phyloP scores from a whole-genome alignment of 2,113 vertebrate species.

The Aptenodytes forsteri region DNA sequence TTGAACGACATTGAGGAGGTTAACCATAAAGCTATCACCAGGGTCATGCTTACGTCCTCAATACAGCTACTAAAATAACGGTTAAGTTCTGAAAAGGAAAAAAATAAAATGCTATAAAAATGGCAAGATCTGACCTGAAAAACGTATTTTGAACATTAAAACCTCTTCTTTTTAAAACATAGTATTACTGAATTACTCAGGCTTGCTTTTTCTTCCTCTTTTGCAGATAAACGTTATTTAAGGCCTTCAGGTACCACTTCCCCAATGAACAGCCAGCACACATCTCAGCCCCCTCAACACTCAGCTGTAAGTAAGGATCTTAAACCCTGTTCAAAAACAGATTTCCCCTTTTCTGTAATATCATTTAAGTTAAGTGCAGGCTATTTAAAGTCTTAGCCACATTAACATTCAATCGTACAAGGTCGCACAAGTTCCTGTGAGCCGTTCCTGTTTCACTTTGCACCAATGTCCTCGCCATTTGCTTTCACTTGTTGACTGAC shows the following conservation, averaged over 20 bases:
- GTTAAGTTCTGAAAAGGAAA: neutral
- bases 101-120: neutral
- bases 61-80: neutral
- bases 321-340: neutral
- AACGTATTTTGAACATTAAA: neutral
- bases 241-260: neutral
- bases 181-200: neutral
- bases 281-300: neutral
- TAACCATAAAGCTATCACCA: neutral
- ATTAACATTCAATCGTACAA: neutral
- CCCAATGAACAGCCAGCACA: rapidly evolving
- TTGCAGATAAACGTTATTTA: conserved; percentile 68
- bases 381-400: neutral
- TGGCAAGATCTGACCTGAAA: neutral
- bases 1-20: neutral
- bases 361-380: neutral
- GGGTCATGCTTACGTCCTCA: neutral
- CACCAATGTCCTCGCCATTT: rapidly evolving
- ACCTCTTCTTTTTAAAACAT: neutral
- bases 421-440: neutral
- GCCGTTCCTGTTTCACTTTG: neutral
- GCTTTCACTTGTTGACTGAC: neutral
- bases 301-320: conserved; percentile 20
- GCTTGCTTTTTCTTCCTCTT: neutral
- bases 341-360: neutral